phyloP scores from a whole-genome alignment of 2,888 invertebrate species.

The Cylindroiulus punctatus region DNA sequence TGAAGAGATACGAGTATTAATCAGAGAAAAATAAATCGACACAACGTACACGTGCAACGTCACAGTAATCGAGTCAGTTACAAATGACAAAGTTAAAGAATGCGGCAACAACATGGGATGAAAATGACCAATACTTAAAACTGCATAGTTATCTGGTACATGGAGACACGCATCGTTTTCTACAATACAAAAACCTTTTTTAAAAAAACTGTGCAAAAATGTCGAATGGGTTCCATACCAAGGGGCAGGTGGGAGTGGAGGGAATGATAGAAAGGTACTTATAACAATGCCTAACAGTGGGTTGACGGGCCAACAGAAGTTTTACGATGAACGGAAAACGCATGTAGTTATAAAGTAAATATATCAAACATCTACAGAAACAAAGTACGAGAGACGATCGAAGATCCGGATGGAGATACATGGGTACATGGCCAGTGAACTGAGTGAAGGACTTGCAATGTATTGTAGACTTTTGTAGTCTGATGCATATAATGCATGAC shows the following conservation, averaged over 20 bases:
- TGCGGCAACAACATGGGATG: not conserved
- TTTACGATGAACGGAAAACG: not conserved
- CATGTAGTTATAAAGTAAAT: not conserved
- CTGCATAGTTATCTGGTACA: conserved; percentile 47
- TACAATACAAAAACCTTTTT: conserved; percentile 21
- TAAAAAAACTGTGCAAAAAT: conserved; percentile 35
- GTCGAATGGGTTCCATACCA: not conserved
- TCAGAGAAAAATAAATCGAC: not conserved
- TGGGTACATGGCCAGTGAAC: not conserved
- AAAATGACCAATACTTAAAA: conserved; percentile 47
- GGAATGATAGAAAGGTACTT: conserved; percentile 2
- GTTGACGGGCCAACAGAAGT: conserved; percentile 10
- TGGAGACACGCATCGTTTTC: conserved; percentile 9
- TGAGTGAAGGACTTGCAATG: not conserved
- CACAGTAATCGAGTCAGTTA: conserved; percentile 22
- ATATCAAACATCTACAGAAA: conserved; percentile 36
- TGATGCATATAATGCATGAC: not conserved
- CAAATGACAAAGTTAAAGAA: not conserved
- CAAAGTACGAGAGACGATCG: conserved; percentile 10
- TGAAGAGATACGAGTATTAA: not conserved
- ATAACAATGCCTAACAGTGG: not conserved
- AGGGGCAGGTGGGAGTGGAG: not conserved
- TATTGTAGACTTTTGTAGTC: not conserved
- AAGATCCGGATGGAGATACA: not conserved
- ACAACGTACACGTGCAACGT: not conserved